Conservation (phyloP, 2,888 invertebrate species). For the Baronia brevicornis region DNA sequence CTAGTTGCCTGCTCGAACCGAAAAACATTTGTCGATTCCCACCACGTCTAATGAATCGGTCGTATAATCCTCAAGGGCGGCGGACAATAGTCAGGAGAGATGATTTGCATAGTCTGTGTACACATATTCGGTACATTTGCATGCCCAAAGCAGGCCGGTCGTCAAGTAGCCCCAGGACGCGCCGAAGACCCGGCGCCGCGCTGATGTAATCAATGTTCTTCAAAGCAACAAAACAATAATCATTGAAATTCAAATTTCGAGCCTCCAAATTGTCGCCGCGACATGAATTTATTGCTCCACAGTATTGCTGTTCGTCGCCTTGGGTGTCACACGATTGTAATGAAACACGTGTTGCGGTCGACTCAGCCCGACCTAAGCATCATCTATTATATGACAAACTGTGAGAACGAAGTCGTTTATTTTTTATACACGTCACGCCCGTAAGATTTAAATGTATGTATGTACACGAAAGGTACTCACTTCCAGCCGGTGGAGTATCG, state of each 20-base stretch:
- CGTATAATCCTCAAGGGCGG: slow-evolving; percentile 62
- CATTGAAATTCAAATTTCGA: slow-evolving; percentile 59
- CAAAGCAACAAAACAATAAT: slow-evolving; percentile 35
- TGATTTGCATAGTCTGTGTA: slow-evolving; percentile 57
- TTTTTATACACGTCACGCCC: slow-evolving; percentile 1
- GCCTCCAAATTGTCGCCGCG: slow-evolving; percentile 43
- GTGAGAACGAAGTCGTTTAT: slow-evolving; percentile 32
- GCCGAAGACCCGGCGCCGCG: slow-evolving; percentile 36
- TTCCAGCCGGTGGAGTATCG: slow-evolving; percentile 98
- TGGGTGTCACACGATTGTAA: slow-evolving; percentile 30
- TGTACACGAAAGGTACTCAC: slow-evolving; percentile 51
- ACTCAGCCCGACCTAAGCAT: slow-evolving; percentile 30
- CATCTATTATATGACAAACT: slow-evolving; percentile 27
- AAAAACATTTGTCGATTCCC: slow-evolving; percentile 54
- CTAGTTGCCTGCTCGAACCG: slow-evolving; percentile 41
- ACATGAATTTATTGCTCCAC: slow-evolving; percentile 44
- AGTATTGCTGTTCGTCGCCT: slow-evolving; percentile 36
- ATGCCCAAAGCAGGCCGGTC: slow-evolving; percentile 52
- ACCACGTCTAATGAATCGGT: slow-evolving; percentile 45
- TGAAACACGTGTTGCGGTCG: slow-evolving; percentile 54
- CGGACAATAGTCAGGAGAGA: slow-evolving; percentile 63
- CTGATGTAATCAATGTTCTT: slow-evolving; percentile 57
- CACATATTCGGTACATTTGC: slow-evolving; percentile 60
- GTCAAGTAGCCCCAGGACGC: slow-evolving; percentile 39
- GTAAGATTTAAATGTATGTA: slow-evolving; percentile 10